Percentiles rank a stretch among this genome's conserved stretches.
phyloP scores from a whole-genome alignment of 2,888 invertebrate genomes.

The Pterostichus niger region DNA sequence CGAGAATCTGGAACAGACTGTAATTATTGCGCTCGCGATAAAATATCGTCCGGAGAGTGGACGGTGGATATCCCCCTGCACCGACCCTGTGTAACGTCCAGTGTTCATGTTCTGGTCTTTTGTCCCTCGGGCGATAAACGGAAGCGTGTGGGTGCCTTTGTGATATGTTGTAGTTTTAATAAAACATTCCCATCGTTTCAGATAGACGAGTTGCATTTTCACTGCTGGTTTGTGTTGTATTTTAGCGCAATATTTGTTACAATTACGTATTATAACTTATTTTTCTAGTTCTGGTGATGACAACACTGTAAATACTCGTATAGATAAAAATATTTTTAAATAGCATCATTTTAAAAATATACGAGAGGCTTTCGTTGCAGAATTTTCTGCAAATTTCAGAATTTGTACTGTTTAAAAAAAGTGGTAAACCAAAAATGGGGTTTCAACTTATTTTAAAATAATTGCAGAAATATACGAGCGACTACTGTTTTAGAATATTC shows the following conservation, averaged over 20 bases:
- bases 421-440: too few relatives aligned
- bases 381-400: too few relatives aligned
- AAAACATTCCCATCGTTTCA: slow-evolving; percentile 1
- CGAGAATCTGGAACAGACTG: slow-evolving; percentile 31
- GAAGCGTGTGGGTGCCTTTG: slow-evolving; percentile 1
- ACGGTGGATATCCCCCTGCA: neutral
- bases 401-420: too few relatives aligned
- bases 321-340: too few relatives aligned
- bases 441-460: too few relatives aligned
- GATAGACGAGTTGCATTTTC: neutral
- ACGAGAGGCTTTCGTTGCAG: too few relatives aligned
- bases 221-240: neutral
- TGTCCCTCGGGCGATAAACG: slow-evolving; percentile 39
- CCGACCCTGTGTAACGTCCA: slow-evolving; percentile 27
- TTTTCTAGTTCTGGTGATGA: too few relatives aligned
- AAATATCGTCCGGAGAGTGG: neutral
- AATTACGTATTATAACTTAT: neutral
- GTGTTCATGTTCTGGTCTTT: slow-evolving; percentile 3
- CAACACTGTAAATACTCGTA: too few relatives aligned
- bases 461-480: too few relatives aligned
- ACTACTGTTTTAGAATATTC: too few relatives aligned
- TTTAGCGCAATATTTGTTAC: neutral
- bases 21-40: slow-evolving; percentile 24
- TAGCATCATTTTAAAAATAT: too few relatives aligned
- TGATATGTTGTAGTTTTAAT: slow-evolving; percentile 8